Evolutionary conservation across 92 coral and sea anemone species (phyloP), one percentile per base, ranked within the genome.

Genomic region (Zoanthus sociatus): DNA sequence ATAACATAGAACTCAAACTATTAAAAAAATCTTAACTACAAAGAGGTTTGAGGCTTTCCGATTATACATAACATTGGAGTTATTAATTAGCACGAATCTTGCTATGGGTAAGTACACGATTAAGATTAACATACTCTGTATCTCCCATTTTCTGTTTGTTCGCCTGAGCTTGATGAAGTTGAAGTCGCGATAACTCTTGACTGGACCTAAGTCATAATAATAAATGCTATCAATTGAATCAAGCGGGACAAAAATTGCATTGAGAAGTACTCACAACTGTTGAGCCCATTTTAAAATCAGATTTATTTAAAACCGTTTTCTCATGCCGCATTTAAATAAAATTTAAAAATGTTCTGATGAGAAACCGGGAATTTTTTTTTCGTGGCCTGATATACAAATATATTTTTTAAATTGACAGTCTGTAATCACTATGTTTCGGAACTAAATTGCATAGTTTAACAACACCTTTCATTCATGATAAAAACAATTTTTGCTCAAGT

Each of bases 81-180:
- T 33, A 33, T 33, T n/a, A 58, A 58, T 16, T 9, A 63, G 26
- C 18, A 63, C 14, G 17, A 58, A 63, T 63, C 18, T 63, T 63
- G 69, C 1, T 9, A 4, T 63, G 18, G 69, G 69, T 17, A 31
- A 69, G 12, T 7, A 7, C 45, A 67, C 14, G 31, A 31, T 9
- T 31, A 54, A 30, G 18, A 9, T 46, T 61, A 18, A 81, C 85
- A 44, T 81, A 81, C 85, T 3, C 58, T 11, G n/a, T 81, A 13
- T 46, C 47, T 81, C 7, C 74, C 85, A 81, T 67, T 81, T 64
- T 81, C 85, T 64, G 85, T 64, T 48, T 81, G 85, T 66, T 81
- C 85, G 66, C 85, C 85, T 81, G 85, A 81, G 47, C 75, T 46
- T 66, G 85, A 64, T 11, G 75, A 18, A 45, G 74, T 46, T 66